Conservation (phyloP, 2,113 vertebrate genomes). For the Ranitomeya imitator region DNA sequence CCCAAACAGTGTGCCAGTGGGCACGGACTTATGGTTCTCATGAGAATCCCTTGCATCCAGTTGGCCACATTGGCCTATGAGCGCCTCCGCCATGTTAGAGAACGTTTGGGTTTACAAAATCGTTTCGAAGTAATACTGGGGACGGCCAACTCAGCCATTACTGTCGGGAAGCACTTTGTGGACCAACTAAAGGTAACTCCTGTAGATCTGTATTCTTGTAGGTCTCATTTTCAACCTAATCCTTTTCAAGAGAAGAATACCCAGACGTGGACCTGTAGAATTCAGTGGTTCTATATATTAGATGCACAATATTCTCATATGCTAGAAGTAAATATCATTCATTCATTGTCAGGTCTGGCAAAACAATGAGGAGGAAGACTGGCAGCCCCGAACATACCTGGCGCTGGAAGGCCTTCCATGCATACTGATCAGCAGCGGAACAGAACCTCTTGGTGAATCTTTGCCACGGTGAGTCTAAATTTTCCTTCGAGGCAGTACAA, state of each 20-base stretch:
- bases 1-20: conserved; percentile 82
- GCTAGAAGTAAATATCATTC: neutral
- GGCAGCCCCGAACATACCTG: conserved; percentile 90
- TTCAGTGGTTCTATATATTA: neutral
- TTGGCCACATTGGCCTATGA: conserved; percentile 89
- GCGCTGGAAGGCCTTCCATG: conserved; percentile 95
- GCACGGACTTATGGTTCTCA: conserved; percentile 94
- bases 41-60: conserved; percentile 88
- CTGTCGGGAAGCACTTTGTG: conserved; percentile 84
- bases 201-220: neutral
- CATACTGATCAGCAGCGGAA: conserved; percentile 91
- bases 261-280: neutral
- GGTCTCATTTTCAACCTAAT: neutral
- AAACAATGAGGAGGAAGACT: conserved; percentile 88
- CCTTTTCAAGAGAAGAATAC: neutral
- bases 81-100: conserved; percentile 84
- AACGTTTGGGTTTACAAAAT: conserved; percentile 86
- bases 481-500: neutral
- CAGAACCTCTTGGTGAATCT: conserved; percentile 91
- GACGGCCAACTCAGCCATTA: conserved; percentile 80
- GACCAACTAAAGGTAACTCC: conserved; percentile 86
- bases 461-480: conserved; percentile 80
- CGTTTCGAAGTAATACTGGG: conserved; percentile 93
- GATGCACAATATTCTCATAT: neutral
- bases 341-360: conserved; percentile 81